These are phyloP conservation scores for Platichthys stellatus DNA, from an alignment of 2,113 vertebrate genomes.

Conservation along the genomic window DNA sequence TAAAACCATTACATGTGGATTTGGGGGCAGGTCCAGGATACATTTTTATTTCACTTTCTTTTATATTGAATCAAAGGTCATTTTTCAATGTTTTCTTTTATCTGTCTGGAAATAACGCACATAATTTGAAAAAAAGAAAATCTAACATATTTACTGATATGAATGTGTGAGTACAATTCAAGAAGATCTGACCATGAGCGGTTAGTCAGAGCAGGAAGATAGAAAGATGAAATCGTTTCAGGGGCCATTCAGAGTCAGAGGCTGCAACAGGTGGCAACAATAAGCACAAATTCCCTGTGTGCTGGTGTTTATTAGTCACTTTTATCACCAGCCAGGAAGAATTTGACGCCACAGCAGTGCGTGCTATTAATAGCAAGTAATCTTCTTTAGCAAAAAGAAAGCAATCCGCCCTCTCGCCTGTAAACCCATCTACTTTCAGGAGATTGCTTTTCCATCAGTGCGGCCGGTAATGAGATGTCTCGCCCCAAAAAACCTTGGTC, in stretches of 20 bases:
- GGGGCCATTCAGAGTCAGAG: not conserved
- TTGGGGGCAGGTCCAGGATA: too few relatives aligned
- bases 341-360: constrained; percentile 7
- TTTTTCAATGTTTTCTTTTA: too few relatives aligned
- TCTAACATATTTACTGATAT: too few relatives aligned
- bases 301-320: constrained; percentile 10
- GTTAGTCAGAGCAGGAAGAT: not conserved
- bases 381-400: constrained; percentile 4
- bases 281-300: constrained; percentile 15
- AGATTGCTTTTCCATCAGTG: not conserved
- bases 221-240: not conserved
- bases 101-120: too few relatives aligned
- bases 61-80: too few relatives aligned
- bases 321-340: constrained; percentile 34
- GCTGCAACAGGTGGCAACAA: constrained; percentile 39
- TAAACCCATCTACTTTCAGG: not conserved
- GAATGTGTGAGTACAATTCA: too few relatives aligned
- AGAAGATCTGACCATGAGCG: too few relatives aligned
- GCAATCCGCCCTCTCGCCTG: not conserved
- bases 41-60: too few relatives aligned
- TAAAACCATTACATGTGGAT: too few relatives aligned
- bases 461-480: not conserved
- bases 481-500: not conserved
- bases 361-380: constrained; percentile 7
- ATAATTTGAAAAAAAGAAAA: too few relatives aligned